These are phyloP conservation scores for Zygothrica quintamaculata DNA, from an alignment of 2,888 invertebrate genomes.

Conservation along the genomic window DNA sequence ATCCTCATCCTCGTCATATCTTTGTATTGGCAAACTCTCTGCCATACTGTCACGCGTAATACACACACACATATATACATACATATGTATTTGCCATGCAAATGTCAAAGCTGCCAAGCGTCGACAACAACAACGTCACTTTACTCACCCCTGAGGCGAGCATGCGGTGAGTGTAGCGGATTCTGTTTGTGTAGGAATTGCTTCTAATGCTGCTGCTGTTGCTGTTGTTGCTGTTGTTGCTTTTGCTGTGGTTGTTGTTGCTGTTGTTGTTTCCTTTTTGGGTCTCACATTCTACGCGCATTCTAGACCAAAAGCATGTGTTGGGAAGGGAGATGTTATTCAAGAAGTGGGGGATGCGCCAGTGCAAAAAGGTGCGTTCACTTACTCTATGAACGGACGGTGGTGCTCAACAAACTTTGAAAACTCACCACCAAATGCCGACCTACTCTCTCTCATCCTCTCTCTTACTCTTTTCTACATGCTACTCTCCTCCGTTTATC, in stretches of 20 bases:
- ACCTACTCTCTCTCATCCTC: slow-evolving; percentile 3
- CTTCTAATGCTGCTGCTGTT: slow-evolving; percentile 12
- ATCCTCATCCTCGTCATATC: slow-evolving; percentile 13
- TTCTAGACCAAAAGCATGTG: slow-evolving; percentile 43
- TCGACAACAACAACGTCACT: slow-evolving; percentile 45
- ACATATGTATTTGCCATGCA: slow-evolving; percentile 57
- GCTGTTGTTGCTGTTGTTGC: slow-evolving; percentile 26
- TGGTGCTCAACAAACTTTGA: slow-evolving; percentile 52
- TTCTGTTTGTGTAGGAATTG: slow-evolving; percentile 68
- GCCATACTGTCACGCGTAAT: slow-evolving; percentile 31
- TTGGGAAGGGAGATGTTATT: slow-evolving; percentile 18
- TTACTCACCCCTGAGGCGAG: slow-evolving; percentile 28
- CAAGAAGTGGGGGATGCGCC: slow-evolving; percentile 27
- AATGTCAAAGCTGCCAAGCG: slow-evolving; percentile 74
- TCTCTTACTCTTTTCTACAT: background rate
- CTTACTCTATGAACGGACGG: slow-evolving; percentile 31
- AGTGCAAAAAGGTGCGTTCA: slow-evolving; percentile 53
- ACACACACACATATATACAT: slow-evolving; percentile 22
- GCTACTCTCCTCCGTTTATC: slow-evolving; percentile 2
- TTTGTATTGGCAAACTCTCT: slow-evolving; percentile 54
- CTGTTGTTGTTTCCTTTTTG: slow-evolving; percentile 30
- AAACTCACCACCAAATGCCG: slow-evolving; percentile 67
- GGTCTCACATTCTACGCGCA: slow-evolving; percentile 58
- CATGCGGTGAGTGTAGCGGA: slow-evolving; percentile 64
- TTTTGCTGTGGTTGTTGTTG: too few relatives aligned